Evolutionary conservation across 1,140 invertebrate species (phyloP), one percentile per base, ranked within the genome.

Genomic region (Micrasema minimum): DNA sequence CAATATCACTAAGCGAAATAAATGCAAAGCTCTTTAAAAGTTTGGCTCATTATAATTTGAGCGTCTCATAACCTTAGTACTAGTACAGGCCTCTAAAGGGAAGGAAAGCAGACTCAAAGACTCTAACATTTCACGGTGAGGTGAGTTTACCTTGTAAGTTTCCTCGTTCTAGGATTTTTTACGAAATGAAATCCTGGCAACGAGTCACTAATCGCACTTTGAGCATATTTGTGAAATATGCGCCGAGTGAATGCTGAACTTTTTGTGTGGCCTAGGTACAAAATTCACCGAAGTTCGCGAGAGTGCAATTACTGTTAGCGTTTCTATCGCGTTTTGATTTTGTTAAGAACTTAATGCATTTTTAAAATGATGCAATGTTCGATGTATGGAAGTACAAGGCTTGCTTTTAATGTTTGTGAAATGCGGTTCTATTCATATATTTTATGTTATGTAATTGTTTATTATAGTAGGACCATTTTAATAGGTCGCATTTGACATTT

Each of bases 111-210:
- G 48, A 23, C 48, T 51, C 48, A 45, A 62, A 51, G 64, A 48
- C 26, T 69, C 48, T 20, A 31, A 59, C 55, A 26, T 69, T 69
- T 69, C 46, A 69, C 66, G 66, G 66, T 59, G 20, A 31, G 23
- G 53, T 69, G 45, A 48, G 35, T 69, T 61, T 41, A 61, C 66
- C 66, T 69, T 69, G 53, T 31, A 69, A 61, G 66, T 69, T 69
- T 7, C 14, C 43, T 41, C 20, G 45, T 46, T 69, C 43, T 26
- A 69, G 66, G 59, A 37, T 59, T 69, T 68, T 69, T 69, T 59
- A 69, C 53, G 26, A 46, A 61, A 69, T 69, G 51, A 69, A 69
- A 68, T 67, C 48, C 65, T 55, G 22, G 31, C 20, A 41, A 16
- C 46, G 31, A 69, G 51, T 69, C 35, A 23, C 55, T 69, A 69